Conservation (phyloP, 2,797 vertebrate genomes). For the Dendrocincla tyrannina region DNA sequence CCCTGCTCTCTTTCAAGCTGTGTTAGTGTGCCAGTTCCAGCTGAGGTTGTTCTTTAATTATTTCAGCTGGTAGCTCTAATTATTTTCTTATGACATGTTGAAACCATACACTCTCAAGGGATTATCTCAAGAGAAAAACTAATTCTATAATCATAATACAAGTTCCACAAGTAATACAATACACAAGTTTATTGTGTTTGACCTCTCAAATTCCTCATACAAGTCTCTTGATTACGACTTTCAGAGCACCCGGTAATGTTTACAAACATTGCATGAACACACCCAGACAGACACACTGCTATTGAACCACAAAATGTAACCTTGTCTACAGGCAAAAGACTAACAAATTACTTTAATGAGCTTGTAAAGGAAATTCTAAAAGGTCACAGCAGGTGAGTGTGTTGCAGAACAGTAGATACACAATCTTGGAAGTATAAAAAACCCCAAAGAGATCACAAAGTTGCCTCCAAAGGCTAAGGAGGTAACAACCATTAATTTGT, state of each 20-base stretch:
- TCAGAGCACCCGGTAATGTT: background rate
- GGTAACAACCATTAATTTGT: background rate
- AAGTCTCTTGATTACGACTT: background rate
- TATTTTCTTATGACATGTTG: background rate
- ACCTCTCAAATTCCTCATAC: background rate
- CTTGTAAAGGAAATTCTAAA: background rate
- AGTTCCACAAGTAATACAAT: too few species aligned
- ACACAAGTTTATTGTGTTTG: background rate
- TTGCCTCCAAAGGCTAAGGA: background rate
- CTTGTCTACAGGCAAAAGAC: background rate
- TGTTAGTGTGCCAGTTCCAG: background rate
- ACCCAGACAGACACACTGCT: background rate
- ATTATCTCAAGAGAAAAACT: slow-evolving; percentile 4
- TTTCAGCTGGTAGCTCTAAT: background rate
- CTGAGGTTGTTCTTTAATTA: background rate
- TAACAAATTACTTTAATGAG: background rate
- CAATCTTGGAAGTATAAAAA: background rate
- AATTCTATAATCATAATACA: background rate
- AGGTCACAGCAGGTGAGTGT: background rate
- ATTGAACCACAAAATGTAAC: background rate
- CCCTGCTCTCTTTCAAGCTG: background rate
- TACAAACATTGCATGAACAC: background rate
- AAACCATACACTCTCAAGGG: background rate
- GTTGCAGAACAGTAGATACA: background rate
- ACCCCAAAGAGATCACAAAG: background rate